Evolutionary conservation across 1,140 invertebrate genomes (phyloP), one percentile per base, ranked within the genome.

Genomic region (Sycobia sp.): DNA sequence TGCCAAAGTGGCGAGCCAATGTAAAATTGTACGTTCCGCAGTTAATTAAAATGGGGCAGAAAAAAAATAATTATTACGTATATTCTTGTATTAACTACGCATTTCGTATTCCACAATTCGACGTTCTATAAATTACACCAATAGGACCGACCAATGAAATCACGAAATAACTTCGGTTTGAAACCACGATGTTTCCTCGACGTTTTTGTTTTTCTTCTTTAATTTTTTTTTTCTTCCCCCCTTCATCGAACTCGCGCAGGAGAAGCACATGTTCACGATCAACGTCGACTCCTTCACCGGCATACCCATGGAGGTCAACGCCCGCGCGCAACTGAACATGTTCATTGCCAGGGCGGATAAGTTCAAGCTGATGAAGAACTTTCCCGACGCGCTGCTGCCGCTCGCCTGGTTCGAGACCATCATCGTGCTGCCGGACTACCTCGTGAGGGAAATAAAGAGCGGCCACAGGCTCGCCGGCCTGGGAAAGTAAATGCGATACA

Each of bases 331-430:
- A 71, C 90, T 92, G 51, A 91, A 85, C 69, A 83, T 92, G 54
- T 84, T 85, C 3, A 67, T 92, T 25, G 72, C 84, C 14, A 84
- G 86, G 29, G 78, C 88, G 7, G 80, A 85, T 1, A 90, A 90
- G 73, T 76, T 91, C 8, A 86, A 85, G 22, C 66, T 88, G 0
- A 86, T 89, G 76, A 86, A 86, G 49, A 84, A 86, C 16, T 78
- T 91, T 5, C 85, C 86, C 0, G 74, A 80, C 1, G 83, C 85
- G 1, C 72, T 91, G 1, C 68, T 89, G 10, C 91, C 91, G 1
- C 1, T 93, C 0, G 87, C 92, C 54, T 93, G 91, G 91, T 76
- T 92, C 1, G 90, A 92, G 73, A 90, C 92, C 77, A 89, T 74
- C 20, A 58, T 82, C 0, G 27, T 25, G 8, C 9, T 64, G 9